These are phyloP conservation scores for Fundulus diaphanus DNA, from an alignment of 2,797 vertebrate genomes.

Conservation along the genomic window DNA sequence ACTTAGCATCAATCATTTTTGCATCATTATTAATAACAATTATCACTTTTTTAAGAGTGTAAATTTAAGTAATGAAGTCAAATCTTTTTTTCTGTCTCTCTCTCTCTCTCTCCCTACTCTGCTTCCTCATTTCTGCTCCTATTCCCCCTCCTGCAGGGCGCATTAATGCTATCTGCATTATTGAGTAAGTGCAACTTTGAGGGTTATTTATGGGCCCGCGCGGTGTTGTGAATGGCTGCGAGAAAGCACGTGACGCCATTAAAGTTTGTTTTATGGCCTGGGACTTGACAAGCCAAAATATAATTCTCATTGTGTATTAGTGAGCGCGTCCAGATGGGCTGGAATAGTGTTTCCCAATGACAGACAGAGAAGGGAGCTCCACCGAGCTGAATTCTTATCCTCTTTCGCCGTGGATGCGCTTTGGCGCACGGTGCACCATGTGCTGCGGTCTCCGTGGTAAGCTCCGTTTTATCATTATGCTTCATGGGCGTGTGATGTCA, in stretches of 20 bases:
- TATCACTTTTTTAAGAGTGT: not conserved
- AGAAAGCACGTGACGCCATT: constrained; percentile 99
- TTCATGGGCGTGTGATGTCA: constrained; percentile 76
- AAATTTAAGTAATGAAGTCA: not conserved
- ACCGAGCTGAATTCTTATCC: constrained; percentile 61
- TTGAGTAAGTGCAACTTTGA: constrained; percentile 93
- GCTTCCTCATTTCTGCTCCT: constrained; percentile 45
- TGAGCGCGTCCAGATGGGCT: constrained; percentile 96
- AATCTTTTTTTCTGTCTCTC: not conserved
- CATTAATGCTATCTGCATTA: constrained; percentile 81
- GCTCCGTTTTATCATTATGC: constrained; percentile 75
- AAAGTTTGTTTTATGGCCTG: constrained; percentile 99
- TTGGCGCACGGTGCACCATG: constrained; percentile 63
- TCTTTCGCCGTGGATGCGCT: constrained; percentile 72
- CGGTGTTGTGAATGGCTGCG: constrained; percentile 96
- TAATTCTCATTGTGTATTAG: constrained; percentile 99
- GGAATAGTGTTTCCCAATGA: constrained; percentile 87
- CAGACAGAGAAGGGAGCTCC: constrained; percentile 72
- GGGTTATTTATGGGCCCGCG: constrained; percentile 97
- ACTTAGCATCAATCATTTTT: not conserved
- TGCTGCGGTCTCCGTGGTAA: constrained; percentile 85
- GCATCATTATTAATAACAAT: not conserved
- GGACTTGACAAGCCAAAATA: constrained; percentile 99
- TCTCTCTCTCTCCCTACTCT: not conserved
- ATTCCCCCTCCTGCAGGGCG: constrained; percentile 61